phyloP scores from a whole-genome alignment of 2,797 vertebrate genomes.

The Cynopterus sphinx region DNA sequence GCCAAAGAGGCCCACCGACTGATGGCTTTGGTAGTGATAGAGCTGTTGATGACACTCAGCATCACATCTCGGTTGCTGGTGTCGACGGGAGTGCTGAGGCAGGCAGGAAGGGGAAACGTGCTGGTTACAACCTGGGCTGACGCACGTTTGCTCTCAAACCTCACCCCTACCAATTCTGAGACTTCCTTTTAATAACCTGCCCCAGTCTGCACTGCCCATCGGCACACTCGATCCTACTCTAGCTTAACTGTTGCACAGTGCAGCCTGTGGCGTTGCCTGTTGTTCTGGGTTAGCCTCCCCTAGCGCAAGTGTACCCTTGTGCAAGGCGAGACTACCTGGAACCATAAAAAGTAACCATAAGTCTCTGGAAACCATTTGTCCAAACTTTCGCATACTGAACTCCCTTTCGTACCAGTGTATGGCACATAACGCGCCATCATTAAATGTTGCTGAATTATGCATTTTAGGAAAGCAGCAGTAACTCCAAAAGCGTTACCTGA shows the following conservation, averaged over 20 bases:
- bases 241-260: no score
- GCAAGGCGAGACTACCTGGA: background rate
- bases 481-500: background rate
- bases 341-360: background rate
- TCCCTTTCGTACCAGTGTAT: background rate
- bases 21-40: slow-evolving; percentile 95
- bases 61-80: slow-evolving; percentile 91
- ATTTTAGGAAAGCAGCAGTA: background rate
- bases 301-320: background rate
- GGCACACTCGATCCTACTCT: background rate
- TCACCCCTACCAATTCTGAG: background rate
- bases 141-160: background rate
- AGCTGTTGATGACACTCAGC: slow-evolving; percentile 95
- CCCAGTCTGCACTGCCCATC: background rate
- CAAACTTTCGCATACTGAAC: background rate
- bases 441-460: background rate
- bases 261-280: background rate
- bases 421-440: background rate
- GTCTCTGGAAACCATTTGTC: background rate
- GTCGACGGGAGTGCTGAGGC: slow-evolving; percentile 90
- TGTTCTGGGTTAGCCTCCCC: background rate
- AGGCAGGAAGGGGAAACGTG: background rate
- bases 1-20: slow-evolving; percentile 94
- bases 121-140: background rate
- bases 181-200: background rate